These are phyloP conservation scores for Carassius gibelio DNA, from an alignment of 2,113 vertebrate species.

Conservation along the genomic window DNA sequence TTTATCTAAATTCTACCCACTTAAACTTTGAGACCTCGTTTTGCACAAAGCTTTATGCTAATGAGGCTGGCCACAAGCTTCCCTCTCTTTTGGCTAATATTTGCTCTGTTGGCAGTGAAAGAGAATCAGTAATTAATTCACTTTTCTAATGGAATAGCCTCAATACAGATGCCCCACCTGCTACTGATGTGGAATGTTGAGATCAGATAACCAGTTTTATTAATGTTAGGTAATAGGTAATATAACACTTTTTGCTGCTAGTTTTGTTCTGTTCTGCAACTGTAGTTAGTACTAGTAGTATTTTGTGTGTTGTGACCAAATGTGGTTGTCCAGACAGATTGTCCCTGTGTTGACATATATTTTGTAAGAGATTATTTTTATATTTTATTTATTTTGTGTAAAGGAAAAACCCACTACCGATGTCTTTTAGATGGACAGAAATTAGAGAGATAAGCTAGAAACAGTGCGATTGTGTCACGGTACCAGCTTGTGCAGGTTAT, in stretches of 20 bases:
- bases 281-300: conserved; percentile 53
- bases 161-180: conserved; percentile 53
- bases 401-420: conserved; percentile 68
- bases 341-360: conserved; percentile 83
- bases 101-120: conserved; percentile 43
- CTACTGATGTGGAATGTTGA: conserved; percentile 71
- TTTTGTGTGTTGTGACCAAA: conserved; percentile 64
- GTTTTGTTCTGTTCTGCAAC: conserved; percentile 56
- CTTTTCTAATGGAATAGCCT: conserved; percentile 52
- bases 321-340: conserved; percentile 76
- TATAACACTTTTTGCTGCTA: conserved; percentile 85
- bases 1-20: conserved; percentile 29
- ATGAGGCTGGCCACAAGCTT: conserved; percentile 31
- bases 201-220: conserved; percentile 57
- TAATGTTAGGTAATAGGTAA: conserved; percentile 47
- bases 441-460: conserved; percentile 49
- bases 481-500: conserved; percentile 62
- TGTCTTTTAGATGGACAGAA: conserved; percentile 58
- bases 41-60: conserved; percentile 50
- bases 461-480: conserved; percentile 54
- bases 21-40: conserved; percentile 36
- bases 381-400: conserved; percentile 91
- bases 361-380: conserved; percentile 99
- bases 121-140: conserved; percentile 64
- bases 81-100: conserved; percentile 45